Percentiles rank a stretch among this genome's conserved stretches.
Evolutionary conservation across 2,797 vertebrate species (phyloP).

Genomic region (Tiaroga cobitis): DNA sequence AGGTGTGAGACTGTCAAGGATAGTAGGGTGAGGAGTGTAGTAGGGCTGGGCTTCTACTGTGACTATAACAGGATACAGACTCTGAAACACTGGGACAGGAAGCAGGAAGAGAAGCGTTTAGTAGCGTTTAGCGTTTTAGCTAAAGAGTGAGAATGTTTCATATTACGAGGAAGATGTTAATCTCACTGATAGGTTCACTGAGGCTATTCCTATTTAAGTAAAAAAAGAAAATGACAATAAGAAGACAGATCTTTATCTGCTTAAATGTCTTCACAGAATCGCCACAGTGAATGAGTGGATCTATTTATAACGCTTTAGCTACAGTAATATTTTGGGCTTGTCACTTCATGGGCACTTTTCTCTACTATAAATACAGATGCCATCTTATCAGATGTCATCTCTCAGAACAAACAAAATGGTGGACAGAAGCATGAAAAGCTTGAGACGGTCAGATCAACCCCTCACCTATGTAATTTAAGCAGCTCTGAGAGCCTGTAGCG

Average conservation of each 20-base stretch:
- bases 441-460: constrained; percentile 19
- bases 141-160: neutral
- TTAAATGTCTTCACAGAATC: neutral
- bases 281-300: neutral
- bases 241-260: neutral
- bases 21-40: constrained; percentile 38
- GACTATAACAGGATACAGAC: constrained; percentile 17
- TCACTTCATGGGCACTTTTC: constrained; percentile 34
- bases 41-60: constrained; percentile 34
- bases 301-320: constrained; percentile 17
- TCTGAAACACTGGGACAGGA: constrained; percentile 31
- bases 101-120: constrained; percentile 40
- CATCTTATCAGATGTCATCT: constrained; percentile 35
- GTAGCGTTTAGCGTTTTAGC: neutral
- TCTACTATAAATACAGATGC: constrained; percentile 27
- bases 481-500: constrained; percentile 26
- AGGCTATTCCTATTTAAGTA: neutral
- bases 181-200: constrained; percentile 4
- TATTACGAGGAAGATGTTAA: neutral
- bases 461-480: constrained; percentile 25
- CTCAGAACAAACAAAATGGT: constrained; percentile 44
- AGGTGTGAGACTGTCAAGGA: constrained; percentile 53
- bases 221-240: neutral
- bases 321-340: constrained; percentile 31
- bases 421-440: constrained; percentile 32